Evolutionary conservation across 2,797 vertebrate genomes (phyloP), one percentile per base, ranked within the genome.

Genomic region (Enteromius thamalakanensis): DNA sequence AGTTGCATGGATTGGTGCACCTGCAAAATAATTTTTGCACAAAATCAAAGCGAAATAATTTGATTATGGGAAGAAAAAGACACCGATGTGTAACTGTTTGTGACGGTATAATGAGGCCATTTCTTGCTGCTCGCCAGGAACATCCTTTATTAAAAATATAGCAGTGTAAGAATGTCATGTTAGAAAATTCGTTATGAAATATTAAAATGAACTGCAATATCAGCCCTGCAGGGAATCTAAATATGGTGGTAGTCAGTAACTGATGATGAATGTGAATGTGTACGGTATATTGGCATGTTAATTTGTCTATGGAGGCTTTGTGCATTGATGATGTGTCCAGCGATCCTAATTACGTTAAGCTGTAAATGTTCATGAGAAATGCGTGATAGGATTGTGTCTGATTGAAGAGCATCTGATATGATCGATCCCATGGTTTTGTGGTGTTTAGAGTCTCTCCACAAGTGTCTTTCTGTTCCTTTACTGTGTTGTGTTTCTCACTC

Each of bases 311-410:
- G 14, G 14, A 26, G 1, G 42, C 7, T 29, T 71, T 71, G 68
- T 49, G 23, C 15, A 19, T 71, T 71, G 69, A 71, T 71, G 19
- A 71, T 49, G 23, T 49, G 10, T 71, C 15, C 42, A 71, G 42
- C 15, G 29, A 49, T 11, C 23, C 4, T 71, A 47, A 17, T 62
- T 62, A 29, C 8, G 26, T 71, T 3, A 49, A 49, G 12, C 17
- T 47, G n/a, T 45, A 26, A 68, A 70, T 69, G 67, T 70, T 26
- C 45, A 70, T 70, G 68, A 70, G 40, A 69, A 70, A 47, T 8
- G n/a, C 12, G 12, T 70, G 3, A 26, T 70, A 26, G 69, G 6
- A 26, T 32, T 11, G 8, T 19, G 26, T 71, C 29, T 29, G 15
- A 71, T 8, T 47, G 34, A 29, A 49, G 69, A 29, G 23, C 23